These are phyloP conservation scores for Syrrhaptes paradoxus DNA, from an alignment of 2,113 vertebrate genomes.

Conservation along the genomic window DNA sequence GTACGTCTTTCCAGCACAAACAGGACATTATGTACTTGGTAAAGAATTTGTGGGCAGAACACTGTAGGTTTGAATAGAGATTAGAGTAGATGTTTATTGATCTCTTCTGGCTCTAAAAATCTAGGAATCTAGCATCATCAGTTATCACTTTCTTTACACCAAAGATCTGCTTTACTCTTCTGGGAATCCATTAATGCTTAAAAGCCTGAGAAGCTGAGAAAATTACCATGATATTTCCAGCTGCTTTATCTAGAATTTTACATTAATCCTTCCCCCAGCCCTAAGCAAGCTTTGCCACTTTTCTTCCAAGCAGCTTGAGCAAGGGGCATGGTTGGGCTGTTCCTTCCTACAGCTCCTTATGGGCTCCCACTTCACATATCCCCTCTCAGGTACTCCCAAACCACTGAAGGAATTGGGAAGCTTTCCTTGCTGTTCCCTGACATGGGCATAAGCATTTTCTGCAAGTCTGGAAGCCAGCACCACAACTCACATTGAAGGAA, in stretches of 20 bases:
- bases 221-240: not conserved
- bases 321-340: not conserved
- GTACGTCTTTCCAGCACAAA: not conserved
- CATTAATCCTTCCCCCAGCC: not conserved
- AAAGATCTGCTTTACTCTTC: not conserved
- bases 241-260: not conserved
- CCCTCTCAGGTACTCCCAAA: not conserved
- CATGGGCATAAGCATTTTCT: not conserved
- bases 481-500: not conserved
- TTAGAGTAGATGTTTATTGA: not conserved
- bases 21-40: not conserved
- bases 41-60: not conserved
- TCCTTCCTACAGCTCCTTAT: not conserved
- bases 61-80: not conserved
- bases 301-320: not conserved
- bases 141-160: not conserved
- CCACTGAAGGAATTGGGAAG: not conserved
- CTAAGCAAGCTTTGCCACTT: not conserved
- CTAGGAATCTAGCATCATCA: not conserved
- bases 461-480: not conserved
- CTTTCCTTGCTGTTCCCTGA: not conserved
- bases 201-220: not conserved
- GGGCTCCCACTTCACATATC: not conserved
- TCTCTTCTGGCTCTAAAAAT: not conserved
- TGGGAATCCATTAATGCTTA: not conserved